Evolutionary conservation across 2,888 invertebrate genomes (phyloP), one percentile per base, ranked within the genome.

Genomic region (Danaus chrysippus): DNA sequence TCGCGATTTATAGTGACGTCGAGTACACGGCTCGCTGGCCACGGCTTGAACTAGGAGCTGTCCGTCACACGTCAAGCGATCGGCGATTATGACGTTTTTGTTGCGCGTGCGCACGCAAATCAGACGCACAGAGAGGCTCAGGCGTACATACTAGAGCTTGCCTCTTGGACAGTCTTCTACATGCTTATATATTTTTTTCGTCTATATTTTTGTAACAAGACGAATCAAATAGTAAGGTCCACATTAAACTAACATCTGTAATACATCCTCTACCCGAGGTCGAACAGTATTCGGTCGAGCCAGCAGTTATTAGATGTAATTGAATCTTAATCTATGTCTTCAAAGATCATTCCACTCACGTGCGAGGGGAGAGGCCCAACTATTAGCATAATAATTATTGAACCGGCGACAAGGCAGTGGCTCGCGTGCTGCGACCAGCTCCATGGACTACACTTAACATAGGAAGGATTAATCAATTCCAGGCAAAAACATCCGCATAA

Each of bases 371-470:
- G 23, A 78, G 78, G 77, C 78, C 75, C 75, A 70, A 72, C 78
- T 77, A 87, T 87, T 87, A 84, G 82, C 87, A 87, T 87, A 87
- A 85, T 87, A 85, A 87, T 87, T 82, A 87, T 82, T 77, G 80
- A 83, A 81, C 78, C 80, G 77, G 75, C 71, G 70, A 75, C 74
- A 71, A 77, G 80, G 77, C 76, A 76, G 79, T 76, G 75, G 78
- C 70, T 84, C 76, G 83, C 83, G 82, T 83, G 82, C 44, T 44
- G 44, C 60, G 76, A 79, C 56, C 56, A 52, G n/a, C 54, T 56
- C 57, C 56, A 63, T 62, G 63, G 61, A 58, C 44, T 54, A 42
- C 19, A 53, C 41, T 12, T 19, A 53, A 56, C 56, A 56, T 66
- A 56, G 54, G 62, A 66, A 64, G 64, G 64, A 70, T 68, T 68